Evolutionary conservation across 2,113 vertebrate species (phyloP).

Genomic region (Corythaixoides concolor): DNA sequence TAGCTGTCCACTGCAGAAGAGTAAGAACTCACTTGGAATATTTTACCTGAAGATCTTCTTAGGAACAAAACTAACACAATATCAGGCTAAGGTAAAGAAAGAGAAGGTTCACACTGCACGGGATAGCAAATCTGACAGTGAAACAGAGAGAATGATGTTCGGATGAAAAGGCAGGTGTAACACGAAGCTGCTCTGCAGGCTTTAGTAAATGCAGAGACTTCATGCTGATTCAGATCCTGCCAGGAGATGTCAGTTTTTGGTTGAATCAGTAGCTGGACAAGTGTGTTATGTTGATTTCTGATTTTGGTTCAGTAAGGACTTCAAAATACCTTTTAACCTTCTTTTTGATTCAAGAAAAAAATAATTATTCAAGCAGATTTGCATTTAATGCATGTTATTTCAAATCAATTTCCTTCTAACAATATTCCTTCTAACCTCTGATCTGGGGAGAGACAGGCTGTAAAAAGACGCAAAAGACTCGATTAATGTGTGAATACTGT

Average conservation of each 20-base stretch:
- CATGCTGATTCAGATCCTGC: conserved; percentile 5
- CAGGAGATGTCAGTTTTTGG: conserved; percentile 28
- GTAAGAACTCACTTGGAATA: not conserved
- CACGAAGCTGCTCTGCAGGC: conserved; percentile 1
- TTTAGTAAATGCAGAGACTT: not conserved
- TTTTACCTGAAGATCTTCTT: not conserved
- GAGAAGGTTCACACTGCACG: not conserved
- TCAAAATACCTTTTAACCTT: not conserved
- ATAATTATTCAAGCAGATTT: not conserved
- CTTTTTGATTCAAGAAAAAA: not conserved
- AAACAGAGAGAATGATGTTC: not conserved
- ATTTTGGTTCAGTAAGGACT: not conserved
- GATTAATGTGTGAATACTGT: not conserved
- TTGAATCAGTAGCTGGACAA: conserved; percentile 11
- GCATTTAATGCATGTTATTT: not conserved
- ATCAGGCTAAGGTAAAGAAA: not conserved
- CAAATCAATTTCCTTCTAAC: not conserved
- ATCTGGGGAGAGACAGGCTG: not conserved
- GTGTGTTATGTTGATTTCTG: not conserved
- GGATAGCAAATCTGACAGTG: not conserved
- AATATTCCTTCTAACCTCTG: not conserved
- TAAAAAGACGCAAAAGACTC: not conserved
- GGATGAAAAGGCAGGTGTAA: not conserved
- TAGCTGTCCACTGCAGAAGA: not conserved
- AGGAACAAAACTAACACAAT: not conserved